Evolutionary conservation across 2,888 invertebrate species (phyloP).

Genomic region (Rhyacophila evoluta): DNA sequence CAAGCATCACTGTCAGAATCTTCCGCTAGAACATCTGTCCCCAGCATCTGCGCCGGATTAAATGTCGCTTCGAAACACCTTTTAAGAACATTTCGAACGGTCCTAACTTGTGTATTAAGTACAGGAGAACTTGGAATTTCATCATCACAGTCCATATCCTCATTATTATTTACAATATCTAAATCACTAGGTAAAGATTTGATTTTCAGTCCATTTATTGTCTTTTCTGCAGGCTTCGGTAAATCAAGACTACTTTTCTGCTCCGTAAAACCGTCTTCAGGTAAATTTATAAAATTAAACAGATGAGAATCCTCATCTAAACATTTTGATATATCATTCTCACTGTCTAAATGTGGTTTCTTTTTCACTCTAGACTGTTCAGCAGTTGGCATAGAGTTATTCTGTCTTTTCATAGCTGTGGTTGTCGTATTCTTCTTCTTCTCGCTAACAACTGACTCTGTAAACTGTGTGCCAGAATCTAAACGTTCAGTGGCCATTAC

Average conservation of each 20-base stretch:
- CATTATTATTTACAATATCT: not conserved
- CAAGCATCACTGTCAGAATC: constrained; percentile 76
- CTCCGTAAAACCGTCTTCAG: constrained; percentile 57
- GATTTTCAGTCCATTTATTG: not conserved
- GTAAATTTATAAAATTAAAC: constrained; percentile 67
- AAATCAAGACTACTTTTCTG: not conserved
- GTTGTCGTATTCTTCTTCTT: constrained; percentile 64
- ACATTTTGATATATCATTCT: constrained; percentile 61
- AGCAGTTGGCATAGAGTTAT: constrained; percentile 57
- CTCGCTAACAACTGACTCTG: constrained; percentile 59
- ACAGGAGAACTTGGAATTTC: constrained; percentile 74
- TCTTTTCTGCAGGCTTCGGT: not conserved
- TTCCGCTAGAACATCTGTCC: constrained; percentile 70
- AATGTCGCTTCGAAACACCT: constrained; percentile 82
- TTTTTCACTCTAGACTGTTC: constrained; percentile 58
- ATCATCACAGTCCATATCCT: constrained; percentile 54
- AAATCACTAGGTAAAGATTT: not conserved
- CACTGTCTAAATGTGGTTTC: constrained; percentile 62
- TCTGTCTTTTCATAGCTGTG: constrained; percentile 59
- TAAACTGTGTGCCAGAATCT: constrained; percentile 63
- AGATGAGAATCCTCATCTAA: constrained; percentile 68
- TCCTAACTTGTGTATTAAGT: constrained; percentile 67
- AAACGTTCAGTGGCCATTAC: constrained; percentile 83
- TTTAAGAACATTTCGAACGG: constrained; percentile 74
- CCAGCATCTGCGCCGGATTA: constrained; percentile 61